Evolutionary conservation across 2,113 vertebrate species (phyloP).

Genomic region (Maccullochella peelii): DNA sequence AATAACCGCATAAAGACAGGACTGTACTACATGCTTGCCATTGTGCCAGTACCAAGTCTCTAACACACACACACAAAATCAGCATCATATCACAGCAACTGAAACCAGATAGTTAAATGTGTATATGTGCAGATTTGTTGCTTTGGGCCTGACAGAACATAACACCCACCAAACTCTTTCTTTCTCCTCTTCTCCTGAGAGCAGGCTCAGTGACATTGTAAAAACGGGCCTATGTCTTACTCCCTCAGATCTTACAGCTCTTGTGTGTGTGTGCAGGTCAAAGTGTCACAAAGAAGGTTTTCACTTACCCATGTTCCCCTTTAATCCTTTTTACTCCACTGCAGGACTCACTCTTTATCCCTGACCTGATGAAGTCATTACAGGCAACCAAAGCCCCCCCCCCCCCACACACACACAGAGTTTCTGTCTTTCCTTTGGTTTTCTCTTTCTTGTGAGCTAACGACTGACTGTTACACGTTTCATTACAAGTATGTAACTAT

Average conservation of each 20-base stretch:
- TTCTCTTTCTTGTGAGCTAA: neutral
- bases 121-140: neutral
- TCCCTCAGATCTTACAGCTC: slow-evolving; percentile 23
- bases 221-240: slow-evolving; percentile 37
- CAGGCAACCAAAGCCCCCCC: too few species aligned
- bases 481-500: neutral
- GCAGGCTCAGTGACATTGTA: slow-evolving; percentile 35
- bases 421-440: too few species aligned
- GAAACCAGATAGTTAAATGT: slow-evolving; percentile 2
- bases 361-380: slow-evolving; percentile 55
- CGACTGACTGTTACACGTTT: too few species aligned
- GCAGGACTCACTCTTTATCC: slow-evolving; percentile 29
- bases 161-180: neutral
- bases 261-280: slow-evolving; percentile 28
- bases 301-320: slow-evolving; percentile 50
- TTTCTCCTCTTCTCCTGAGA: slow-evolving; percentile 6
- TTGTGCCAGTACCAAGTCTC: neutral
- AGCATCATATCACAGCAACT: neutral
- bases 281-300: slow-evolving; percentile 55
- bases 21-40: neutral
- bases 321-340: slow-evolving; percentile 49
- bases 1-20: slow-evolving; percentile 5
- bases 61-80: neutral
- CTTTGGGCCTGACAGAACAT: neutral
- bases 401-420: neutral